Base-by-base conservation (phyloP, 2,797 vertebrate species). In the Sebastes taczanowskii region DNA sequence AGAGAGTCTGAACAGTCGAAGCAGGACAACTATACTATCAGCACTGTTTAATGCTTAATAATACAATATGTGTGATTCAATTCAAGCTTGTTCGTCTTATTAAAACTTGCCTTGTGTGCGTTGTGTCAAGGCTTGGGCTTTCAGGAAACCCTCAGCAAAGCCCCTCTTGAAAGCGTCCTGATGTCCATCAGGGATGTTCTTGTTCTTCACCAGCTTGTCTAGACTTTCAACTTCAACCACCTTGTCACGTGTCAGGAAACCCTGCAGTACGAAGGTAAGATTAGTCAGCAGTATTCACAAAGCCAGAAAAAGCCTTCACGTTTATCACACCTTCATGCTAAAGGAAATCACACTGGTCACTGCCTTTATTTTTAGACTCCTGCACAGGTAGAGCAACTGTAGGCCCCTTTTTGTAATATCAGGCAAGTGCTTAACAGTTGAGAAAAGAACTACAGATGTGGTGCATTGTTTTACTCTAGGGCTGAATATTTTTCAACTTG, bases 101-200 rank as follows among this genome's bases (percentile, higher is more conserved):
- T 65, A 5, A 71, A 80, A 73, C 78, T 2, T 92, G 94, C 99
- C 98, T 92, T 98, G 97, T 49, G 97, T 98, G 92, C 96, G 97
- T 85, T 98, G 98, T 7, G 97, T 97, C 71, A 99, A 92, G 4
- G 97, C 95, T 83, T 99, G 98, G 62, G 98, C 97, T 96, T 98
- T 99, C 81, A 99, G 92, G 93, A 99, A 99, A 55, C 99, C 99
- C 79, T 99, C 98, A 7, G 98, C 97, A 80, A 99, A 99, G 72
- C 99, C 99, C 72, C 96, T 97, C 95, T 99, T 99, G 94, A 99
- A 99, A 55, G 97, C 94, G 78, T 99, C 98, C 73, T 98, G 97
- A 49, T 99, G 98, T 77, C 93, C 97, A 66, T 98, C 97, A 0
- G 97, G 97, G 90, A 99, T 91, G 83, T 97, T 98, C 93, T 96